Percentiles rank a stretch among this genome's conserved stretches.
Evolutionary conservation across 1,140 invertebrate species (phyloP).

Genomic region (Conus ventricosus): DNA sequence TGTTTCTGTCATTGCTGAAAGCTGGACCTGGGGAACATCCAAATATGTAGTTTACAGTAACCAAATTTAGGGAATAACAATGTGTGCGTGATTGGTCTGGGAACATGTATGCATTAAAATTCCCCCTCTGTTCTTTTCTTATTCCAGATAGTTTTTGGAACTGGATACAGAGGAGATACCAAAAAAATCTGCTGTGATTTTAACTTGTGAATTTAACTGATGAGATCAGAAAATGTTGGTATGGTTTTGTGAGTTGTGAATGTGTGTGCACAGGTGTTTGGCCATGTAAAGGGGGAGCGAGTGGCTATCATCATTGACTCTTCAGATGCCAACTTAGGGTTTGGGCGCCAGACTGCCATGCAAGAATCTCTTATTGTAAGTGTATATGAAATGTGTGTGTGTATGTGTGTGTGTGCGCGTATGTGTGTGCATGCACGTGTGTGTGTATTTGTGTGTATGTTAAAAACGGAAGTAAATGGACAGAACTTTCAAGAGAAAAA

Average conservation of each 20-base stretch:
- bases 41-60: no score
- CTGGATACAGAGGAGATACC: not conserved
- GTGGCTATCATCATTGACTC: constrained; percentile 70
- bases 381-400: constrained; percentile 24
- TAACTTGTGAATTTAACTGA: not conserved
- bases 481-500: no score
- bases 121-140: no score
- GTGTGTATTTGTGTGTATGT: no score
- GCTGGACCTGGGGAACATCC: no score
- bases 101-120: no score
- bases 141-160: no score
- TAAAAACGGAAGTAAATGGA: no score
- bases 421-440: not conserved
- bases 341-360: constrained; percentile 69
- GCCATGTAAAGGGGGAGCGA: constrained; percentile 68
- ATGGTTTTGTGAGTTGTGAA: not conserved
- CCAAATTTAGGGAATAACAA: no score
- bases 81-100: no score
- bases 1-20: no score
- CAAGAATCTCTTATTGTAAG: constrained; percentile 72
- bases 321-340: constrained; percentile 72
- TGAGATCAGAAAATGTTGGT: not conserved
- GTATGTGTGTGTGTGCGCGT: constrained; percentile 20
- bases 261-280: constrained; percentile 67
- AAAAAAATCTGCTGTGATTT: not conserved